These are phyloP conservation scores for Scrobipalpa atriplicella DNA, from an alignment of 2,888 invertebrate species.

Conservation along the genomic window DNA sequence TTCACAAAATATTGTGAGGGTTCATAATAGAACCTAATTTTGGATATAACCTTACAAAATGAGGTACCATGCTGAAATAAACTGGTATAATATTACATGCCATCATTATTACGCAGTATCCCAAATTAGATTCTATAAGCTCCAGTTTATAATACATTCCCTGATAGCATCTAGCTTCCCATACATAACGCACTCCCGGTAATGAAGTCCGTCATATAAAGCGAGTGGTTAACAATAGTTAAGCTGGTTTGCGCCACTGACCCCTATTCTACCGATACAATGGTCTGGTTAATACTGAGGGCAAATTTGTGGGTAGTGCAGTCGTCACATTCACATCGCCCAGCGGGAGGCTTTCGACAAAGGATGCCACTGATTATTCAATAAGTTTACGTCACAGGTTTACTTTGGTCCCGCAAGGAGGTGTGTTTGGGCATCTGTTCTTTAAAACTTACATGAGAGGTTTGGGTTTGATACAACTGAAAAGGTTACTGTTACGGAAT, in stretches of 20 bases:
- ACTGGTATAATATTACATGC: neutral
- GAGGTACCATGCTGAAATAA: no score
- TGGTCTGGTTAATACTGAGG: conserved; percentile 34
- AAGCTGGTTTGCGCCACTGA: conserved; percentile 41
- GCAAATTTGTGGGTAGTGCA: conserved; percentile 19
- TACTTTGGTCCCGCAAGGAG: neutral
- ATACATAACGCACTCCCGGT: conserved; percentile 12
- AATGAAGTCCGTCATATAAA: conserved; percentile 12
- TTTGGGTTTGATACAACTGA: no score
- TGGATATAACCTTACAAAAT: no score
- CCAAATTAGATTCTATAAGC: conserved; percentile 12
- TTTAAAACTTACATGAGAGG: no score
- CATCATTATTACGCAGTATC: neutral
- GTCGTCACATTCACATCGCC: neutral
- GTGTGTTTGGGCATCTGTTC: neutral
- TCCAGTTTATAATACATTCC: neutral
- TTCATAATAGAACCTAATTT: no score
- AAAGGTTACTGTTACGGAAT: no score
- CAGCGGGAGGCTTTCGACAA: neutral
- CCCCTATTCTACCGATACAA: conserved; percentile 45
- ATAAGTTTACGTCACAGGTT: neutral
- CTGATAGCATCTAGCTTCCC: conserved; percentile 4
- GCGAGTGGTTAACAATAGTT: conserved; percentile 38
- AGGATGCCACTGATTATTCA: neutral
- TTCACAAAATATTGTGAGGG: no score